These are phyloP conservation scores for Terrapene triunguis DNA, from an alignment of 2,113 vertebrate species.

Conservation along the genomic window DNA sequence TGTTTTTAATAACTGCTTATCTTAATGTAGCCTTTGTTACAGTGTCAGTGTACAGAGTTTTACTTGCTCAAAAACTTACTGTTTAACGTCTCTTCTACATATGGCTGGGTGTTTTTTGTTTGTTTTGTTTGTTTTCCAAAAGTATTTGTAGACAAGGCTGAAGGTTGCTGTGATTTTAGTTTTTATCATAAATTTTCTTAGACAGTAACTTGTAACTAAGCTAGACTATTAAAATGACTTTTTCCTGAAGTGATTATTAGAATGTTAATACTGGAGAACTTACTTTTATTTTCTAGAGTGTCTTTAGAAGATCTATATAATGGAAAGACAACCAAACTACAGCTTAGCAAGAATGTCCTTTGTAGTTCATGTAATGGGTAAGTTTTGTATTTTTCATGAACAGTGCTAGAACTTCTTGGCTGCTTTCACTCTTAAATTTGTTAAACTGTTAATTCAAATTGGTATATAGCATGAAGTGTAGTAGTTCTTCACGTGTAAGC, in stretches of 20 bases:
- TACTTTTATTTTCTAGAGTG: constrained; percentile 84
- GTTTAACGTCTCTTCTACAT: not conserved
- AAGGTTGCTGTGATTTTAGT: not conserved
- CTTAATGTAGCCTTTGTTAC: not conserved
- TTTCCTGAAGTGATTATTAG: not conserved
- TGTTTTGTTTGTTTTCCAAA: not conserved
- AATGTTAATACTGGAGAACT: constrained; percentile 32
- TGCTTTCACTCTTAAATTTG: not conserved
- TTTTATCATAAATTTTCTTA: not conserved
- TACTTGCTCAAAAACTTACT: not conserved
- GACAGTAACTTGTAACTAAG: not conserved
- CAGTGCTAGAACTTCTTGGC: not conserved
- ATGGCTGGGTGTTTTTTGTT: not conserved
- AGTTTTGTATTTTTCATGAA: constrained; percentile 70
- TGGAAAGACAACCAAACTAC: constrained; percentile 98
- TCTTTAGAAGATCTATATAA: constrained; percentile 99
- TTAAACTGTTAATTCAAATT: not conserved
- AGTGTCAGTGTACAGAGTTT: not conserved
- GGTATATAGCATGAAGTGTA: not conserved
- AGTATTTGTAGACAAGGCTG: not conserved
- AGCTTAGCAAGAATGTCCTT: constrained; percentile 99
- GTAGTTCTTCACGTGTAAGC: not conserved
- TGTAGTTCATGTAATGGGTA: constrained; percentile 96
- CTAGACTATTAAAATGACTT: not conserved
- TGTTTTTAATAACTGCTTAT: not conserved